Conservation (phyloP, 1,140 invertebrate genomes). For the Schlechtendalia chinensis region DNA sequence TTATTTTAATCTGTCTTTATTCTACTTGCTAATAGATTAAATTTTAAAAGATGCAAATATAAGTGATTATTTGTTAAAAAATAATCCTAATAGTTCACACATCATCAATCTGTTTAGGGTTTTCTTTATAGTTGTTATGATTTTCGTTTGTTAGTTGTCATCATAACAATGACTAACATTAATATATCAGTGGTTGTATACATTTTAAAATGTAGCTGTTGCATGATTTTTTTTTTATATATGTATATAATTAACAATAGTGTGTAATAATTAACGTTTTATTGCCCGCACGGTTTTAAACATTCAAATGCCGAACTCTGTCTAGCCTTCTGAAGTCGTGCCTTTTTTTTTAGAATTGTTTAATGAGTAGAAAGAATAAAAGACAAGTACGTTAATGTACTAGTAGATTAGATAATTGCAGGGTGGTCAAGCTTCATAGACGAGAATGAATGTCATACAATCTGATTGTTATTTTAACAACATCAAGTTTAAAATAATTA, state of each 20-base stretch:
- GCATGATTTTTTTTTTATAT: constrained; percentile 32
- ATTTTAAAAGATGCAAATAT: background rate
- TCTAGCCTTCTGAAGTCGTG: constrained; percentile 47
- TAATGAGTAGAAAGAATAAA: constrained; percentile 39
- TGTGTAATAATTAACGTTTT: constrained; percentile 27
- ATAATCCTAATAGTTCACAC: background rate
- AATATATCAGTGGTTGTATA: background rate
- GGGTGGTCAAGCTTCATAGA: constrained; percentile 30
- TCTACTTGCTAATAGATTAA: too few relatives aligned
- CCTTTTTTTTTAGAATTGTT: constrained; percentile 43
- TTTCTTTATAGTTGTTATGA: background rate
- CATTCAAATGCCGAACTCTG: constrained; percentile 50
- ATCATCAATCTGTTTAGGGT: background rate
- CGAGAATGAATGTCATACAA: background rate
- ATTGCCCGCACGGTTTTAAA: constrained; percentile 45
- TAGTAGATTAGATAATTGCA: constrained; percentile 37
- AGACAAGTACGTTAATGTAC: background rate
- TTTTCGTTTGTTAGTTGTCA: constrained; percentile 13
- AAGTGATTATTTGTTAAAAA: background rate
- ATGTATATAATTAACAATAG: constrained; percentile 31
- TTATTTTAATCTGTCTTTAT: too few relatives aligned
- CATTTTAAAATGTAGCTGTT: constrained; percentile 22
- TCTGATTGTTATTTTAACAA: background rate
- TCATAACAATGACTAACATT: background rate
- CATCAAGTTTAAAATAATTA: background rate